phyloP scores from a whole-genome alignment of 2,113 vertebrate species.

The Antigone vipio region DNA sequence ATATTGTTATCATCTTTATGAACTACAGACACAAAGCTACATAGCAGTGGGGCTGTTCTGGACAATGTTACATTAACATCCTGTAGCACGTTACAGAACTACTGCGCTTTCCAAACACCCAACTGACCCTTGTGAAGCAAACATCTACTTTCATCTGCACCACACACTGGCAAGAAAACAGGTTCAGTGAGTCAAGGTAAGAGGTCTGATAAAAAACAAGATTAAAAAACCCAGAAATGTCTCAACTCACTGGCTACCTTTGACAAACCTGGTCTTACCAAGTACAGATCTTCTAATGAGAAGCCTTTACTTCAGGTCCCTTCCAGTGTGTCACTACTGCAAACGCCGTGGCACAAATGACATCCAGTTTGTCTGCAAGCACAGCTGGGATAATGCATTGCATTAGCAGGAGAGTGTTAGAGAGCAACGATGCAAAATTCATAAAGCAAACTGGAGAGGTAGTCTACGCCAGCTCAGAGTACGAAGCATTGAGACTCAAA shows the following conservation, averaged over 20 bases:
- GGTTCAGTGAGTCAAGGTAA: neutral
- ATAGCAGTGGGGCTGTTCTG: too few species aligned
- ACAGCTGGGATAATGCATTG: neutral
- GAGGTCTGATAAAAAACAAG: neutral
- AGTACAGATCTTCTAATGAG: neutral
- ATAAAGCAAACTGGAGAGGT: rapidly evolving
- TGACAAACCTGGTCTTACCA: neutral
- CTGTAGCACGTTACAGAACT: neutral
- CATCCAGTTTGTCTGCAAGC: neutral
- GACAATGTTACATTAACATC: rapidly evolving
- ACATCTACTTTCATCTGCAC: neutral
- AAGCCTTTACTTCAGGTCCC: neutral
- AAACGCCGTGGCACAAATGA: neutral
- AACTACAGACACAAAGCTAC: neutral
- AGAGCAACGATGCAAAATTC: neutral
- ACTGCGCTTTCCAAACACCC: neutral
- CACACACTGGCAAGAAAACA: neutral
- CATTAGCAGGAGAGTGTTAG: neutral
- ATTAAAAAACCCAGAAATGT: neutral
- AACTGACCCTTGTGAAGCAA: neutral
- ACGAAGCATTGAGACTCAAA: neutral
- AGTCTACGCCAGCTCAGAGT: neutral
- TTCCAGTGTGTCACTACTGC: neutral
- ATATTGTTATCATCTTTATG: neutral
- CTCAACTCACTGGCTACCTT: neutral